Percentiles rank a stretch among this genome's conserved stretches.
Evolutionary conservation across 2,888 invertebrate genomes (phyloP).

Genomic region (Leptodirus hochenwartii): DNA sequence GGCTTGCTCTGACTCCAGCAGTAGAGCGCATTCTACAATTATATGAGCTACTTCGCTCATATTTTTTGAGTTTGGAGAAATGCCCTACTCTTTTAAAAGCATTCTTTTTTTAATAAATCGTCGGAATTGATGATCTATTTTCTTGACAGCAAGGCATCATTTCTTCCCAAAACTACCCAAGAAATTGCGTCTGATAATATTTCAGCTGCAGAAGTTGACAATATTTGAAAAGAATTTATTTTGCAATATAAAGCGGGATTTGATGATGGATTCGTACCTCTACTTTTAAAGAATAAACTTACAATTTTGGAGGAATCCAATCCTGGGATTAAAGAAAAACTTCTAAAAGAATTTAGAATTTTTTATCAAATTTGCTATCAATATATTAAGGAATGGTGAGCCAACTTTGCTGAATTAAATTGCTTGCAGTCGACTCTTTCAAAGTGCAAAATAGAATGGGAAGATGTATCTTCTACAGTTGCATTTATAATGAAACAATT

Average conservation of each 20-base stretch:
- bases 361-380: too few species aligned
- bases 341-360: slow-evolving; percentile 8
- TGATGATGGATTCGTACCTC: slow-evolving; percentile 9
- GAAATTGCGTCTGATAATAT: slow-evolving; percentile 12
- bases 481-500: too few species aligned
- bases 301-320: slow-evolving; percentile 10
- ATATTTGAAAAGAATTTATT: slow-evolving; percentile 12
- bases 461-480: too few species aligned
- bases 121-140: slow-evolving; percentile 15
- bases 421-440: too few species aligned
- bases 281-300: slow-evolving; percentile 10
- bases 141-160: slow-evolving; percentile 14
- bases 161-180: slow-evolving; percentile 10
- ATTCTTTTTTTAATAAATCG: slow-evolving; percentile 15
- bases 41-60: slow-evolving; percentile 15
- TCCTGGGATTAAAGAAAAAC: slow-evolving; percentile 9
- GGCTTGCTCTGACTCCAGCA: slow-evolving; percentile 15
- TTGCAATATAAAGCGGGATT: slow-evolving; percentile 13
- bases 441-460: too few species aligned
- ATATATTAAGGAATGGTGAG: too few species aligned
- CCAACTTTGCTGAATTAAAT: too few species aligned
- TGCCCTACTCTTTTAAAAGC: slow-evolving; percentile 15
- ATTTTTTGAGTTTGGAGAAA: slow-evolving; percentile 16
- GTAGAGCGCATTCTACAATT: slow-evolving; percentile 15
- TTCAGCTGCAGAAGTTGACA: slow-evolving; percentile 13